These are phyloP conservation scores for Drosophila hydei DNA, from an alignment of 1,140 invertebrate species.

Conservation along the genomic window DNA sequence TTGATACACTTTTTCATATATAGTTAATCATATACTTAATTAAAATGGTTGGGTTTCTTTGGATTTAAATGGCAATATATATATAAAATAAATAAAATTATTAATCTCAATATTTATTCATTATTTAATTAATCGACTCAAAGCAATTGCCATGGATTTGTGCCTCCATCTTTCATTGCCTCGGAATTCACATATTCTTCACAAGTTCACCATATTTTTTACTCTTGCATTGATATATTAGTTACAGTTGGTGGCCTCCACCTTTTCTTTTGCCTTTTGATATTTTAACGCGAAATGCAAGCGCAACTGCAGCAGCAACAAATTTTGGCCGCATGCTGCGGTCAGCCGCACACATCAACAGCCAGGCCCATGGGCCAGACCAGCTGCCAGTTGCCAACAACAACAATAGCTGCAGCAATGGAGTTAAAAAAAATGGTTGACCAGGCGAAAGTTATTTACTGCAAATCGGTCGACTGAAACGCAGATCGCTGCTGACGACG, in stretches of 20 bases:
- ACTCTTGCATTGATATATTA: constrained; percentile 61
- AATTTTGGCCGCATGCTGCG: constrained; percentile 65
- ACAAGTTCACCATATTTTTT: constrained; percentile 22
- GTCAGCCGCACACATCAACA: constrained; percentile 77
- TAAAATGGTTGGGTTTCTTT: no score
- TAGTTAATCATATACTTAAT: neutral
- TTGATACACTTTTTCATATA: no score
- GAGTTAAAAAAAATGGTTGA: constrained; percentile 50
- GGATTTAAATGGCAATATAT: no score
- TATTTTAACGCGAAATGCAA: constrained; percentile 65
- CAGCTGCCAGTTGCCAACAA: constrained; percentile 27
- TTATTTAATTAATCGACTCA: neutral
- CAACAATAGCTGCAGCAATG: constrained; percentile 21
- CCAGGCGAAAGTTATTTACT: constrained; percentile 78
- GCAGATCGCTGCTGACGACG: constrained; percentile 54
- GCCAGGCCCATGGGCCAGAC: constrained; percentile 22
- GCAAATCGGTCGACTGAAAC: constrained; percentile 74
- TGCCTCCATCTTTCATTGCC: no score
- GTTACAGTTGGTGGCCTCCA: constrained; percentile 61
- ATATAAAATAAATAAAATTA: neutral
- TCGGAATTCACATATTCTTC: neutral
- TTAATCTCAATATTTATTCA: no score
- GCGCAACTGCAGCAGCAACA: constrained; percentile 43
- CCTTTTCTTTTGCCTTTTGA: constrained; percentile 27
- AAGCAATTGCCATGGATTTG: neutral